A percentile compares a stretch with the other conserved stretches of the same genome.
phyloP scores from a whole-genome alignment of 2,888 invertebrate species.

The Hoplodrina ambigua region DNA sequence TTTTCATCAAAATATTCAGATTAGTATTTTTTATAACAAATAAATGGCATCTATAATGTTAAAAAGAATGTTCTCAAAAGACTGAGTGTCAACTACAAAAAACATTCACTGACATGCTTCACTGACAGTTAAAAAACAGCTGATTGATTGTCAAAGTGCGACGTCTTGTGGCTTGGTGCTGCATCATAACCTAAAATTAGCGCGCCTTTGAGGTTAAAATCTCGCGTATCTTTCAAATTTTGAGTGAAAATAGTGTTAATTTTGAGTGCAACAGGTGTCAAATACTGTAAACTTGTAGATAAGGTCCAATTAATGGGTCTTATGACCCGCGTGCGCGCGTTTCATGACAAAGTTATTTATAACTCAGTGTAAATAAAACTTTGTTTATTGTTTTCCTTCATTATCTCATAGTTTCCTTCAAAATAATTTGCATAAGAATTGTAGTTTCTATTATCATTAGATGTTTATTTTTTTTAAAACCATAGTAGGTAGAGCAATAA shows the following conservation, averaged over 20 bases:
- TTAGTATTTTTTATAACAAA: too few species aligned
- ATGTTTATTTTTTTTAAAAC: conserved; percentile 67
- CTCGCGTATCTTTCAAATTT: conserved; percentile 36
- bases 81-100: not conserved
- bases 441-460: conserved; percentile 35
- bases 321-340: conserved; percentile 39
- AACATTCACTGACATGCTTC: not conserved
- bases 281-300: not conserved
- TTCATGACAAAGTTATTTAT: conserved; percentile 50
- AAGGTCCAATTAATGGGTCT: conserved; percentile 30
- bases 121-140: conserved; percentile 44
- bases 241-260: conserved; percentile 36
- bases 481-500: conserved; percentile 54
- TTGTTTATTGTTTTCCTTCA: conserved; percentile 46
- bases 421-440: not conserved
- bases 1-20: too few species aligned
- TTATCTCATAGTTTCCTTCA: conserved; percentile 5
- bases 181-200: conserved; percentile 66
- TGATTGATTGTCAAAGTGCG: conserved; percentile 50
- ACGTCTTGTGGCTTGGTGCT: conserved; percentile 37
- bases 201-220: conserved; percentile 65
- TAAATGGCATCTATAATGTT: not conserved
- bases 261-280: conserved; percentile 3
- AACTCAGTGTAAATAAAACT: conserved; percentile 55
- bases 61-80: conserved; percentile 9